Base-by-base conservation (phyloP, 2,113 vertebrate species). In the Ptyas mucosa region DNA sequence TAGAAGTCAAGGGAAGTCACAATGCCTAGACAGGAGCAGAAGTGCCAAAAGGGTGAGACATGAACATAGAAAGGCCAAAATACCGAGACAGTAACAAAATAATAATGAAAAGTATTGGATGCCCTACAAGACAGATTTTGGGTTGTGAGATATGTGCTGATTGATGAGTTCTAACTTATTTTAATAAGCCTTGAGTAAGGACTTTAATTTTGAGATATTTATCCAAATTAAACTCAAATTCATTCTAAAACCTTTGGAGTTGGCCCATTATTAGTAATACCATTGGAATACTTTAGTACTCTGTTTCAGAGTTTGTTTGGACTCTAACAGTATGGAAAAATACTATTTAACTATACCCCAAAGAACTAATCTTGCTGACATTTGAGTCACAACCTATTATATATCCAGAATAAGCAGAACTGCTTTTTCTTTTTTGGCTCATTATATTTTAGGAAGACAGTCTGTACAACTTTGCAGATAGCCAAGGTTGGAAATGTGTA, bases 21-120 rank as follows among this genome's bases (percentile, higher is more conserved):
- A 96, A 97, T 95, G 95, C 95, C 96, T 96, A 97, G 96, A 97
- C 96, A 96, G 94, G 90, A 96, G 88, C 55, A 95, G 92, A 96
- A 91, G 94, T 95, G 95, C 96, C 96, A 96, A 95, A 97, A 95
- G 95, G 95, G 90, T 0, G 54, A 97, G 96, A 97, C 95, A 6
- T 92, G 95, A 94, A 90, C 64, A 46, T 39, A 85, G 39, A 89
- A 92, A 90, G 88, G 91, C 55, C 91, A 92, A 94, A 89, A 90
- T 93, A 90, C 91, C 49, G 3, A 94, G 93, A 94, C 91, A 92
- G 57, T 43, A 96, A 94, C 51, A 97, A 96, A 96, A 93, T 95
- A 96, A 93, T 96, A 96, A 94, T 94, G 93, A 96, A 93, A 95
- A 97, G 92, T 51, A 91, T 93, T 96, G 96, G 95, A 95, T 94